A percentile compares a stretch with the other conserved stretches of the same genome.
Conservation (phyloP, 2,797 vertebrate species). For the Forpus xanthops region DNA sequence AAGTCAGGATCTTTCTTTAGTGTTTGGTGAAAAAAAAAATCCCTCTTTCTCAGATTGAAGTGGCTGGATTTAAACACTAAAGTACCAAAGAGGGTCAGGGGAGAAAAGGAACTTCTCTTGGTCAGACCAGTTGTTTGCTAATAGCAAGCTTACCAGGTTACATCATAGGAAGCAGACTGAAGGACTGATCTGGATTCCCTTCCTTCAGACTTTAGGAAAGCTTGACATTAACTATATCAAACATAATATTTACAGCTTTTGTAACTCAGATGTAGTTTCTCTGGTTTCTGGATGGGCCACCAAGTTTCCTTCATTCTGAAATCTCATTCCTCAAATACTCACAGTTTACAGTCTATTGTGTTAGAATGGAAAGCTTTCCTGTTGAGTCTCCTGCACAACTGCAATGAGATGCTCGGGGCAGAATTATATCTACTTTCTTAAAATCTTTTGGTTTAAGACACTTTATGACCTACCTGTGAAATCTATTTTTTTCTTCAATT, state of each 20-base stretch:
- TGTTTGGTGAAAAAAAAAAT: not conserved
- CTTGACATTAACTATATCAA: not conserved
- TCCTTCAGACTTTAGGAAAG: not conserved
- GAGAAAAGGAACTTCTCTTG: not conserved
- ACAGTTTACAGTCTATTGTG: not conserved
- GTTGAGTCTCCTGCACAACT: not conserved
- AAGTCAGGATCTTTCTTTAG: not conserved
- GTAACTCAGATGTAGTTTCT: not conserved
- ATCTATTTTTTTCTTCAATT: not conserved
- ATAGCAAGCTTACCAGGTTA: not conserved
- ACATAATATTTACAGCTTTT: not conserved
- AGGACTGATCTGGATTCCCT: not conserved
- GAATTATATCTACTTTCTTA: not conserved
- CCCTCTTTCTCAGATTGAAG: not conserved
- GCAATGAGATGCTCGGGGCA: not conserved
- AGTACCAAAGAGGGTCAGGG: rapidly evolving
- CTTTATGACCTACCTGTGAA: not conserved
- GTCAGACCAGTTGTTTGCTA: rapidly evolving
- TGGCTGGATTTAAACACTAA: not conserved
- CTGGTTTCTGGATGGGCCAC: not conserved
- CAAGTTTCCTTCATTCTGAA: not conserved
- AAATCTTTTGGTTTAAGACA: not conserved
- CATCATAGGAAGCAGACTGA: not conserved
- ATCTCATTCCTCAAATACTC: not conserved
- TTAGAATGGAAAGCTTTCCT: not conserved